These are phyloP conservation scores for Leuciscus idus DNA, from an alignment of 2,113 vertebrate genomes.

Conservation along the genomic window DNA sequence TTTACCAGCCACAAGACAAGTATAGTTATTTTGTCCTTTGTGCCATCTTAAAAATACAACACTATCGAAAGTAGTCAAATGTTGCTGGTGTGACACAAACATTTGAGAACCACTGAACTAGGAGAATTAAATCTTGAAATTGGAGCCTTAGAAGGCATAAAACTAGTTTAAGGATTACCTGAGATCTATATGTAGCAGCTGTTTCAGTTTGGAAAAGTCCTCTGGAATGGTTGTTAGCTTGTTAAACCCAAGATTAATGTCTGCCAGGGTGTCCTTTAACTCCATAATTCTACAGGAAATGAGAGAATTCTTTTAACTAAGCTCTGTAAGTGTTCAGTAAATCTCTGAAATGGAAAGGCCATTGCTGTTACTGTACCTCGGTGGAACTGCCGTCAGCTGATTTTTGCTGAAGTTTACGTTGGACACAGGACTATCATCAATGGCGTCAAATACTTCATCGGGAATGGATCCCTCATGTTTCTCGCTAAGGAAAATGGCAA, in stretches of 20 bases:
- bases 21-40: not conserved
- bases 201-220: slow-evolving; percentile 81
- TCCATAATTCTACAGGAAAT: slow-evolving; percentile 80
- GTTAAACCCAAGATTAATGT: slow-evolving; percentile 90
- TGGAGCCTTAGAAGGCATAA: not conserved
- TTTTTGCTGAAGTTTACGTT: slow-evolving; percentile 93
- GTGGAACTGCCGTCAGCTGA: slow-evolving; percentile 81
- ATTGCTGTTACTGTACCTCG: slow-evolving; percentile 75
- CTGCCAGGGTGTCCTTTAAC: slow-evolving; percentile 80
- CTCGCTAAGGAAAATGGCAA: slow-evolving; percentile 74
- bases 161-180: slow-evolving; percentile 74
- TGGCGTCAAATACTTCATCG: slow-evolving; percentile 83
- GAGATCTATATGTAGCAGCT: slow-evolving; percentile 87
- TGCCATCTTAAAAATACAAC: not conserved
- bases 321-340: not conserved
- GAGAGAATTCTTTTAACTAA: slow-evolving; percentile 43
- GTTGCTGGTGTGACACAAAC: not conserved
- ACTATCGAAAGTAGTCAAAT: not conserved
- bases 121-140: not conserved
- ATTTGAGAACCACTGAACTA: not conserved
- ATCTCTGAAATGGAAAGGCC: not conserved
- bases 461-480: slow-evolving; percentile 83
- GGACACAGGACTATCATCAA: slow-evolving; percentile 68
- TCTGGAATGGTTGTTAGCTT: slow-evolving; percentile 80
- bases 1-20: not conserved